Base-by-base conservation (phyloP, 1,140 invertebrate genomes). In the Lucilia sericata region DNA sequence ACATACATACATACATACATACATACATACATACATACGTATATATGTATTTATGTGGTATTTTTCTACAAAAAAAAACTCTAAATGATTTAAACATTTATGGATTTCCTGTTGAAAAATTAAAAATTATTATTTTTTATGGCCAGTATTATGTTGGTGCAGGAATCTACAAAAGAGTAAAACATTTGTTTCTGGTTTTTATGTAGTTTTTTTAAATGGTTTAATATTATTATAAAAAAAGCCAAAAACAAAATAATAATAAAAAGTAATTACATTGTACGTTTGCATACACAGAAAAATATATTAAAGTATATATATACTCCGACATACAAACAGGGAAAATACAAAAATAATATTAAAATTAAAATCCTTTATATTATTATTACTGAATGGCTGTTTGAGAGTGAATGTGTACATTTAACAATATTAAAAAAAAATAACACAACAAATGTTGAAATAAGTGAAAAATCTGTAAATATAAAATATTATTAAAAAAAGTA, bases 21-120 rank as follows among this genome's bases (percentile, higher is more conserved):
- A n/a, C n/a, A n/a, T n/a, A n/a, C n/a, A n/a, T n/a, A n/a, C n/a
- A n/a, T n/a, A n/a, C 55, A n/a, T n/a, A 60, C 14, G 14, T 17
- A 60, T n/a, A n/a, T 5, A n/a, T n/a, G 17, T 60, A 60, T 60
- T 60, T 60, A 60, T n/a, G n/a, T n/a, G 42, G 55, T n/a, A 60
- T 7, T n/a, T 7, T 17, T n/a, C 17, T n/a, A 60, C 1, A 60
- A 17, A 60, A 70, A 70, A 70, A 70, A 21, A 7, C 65, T 70
- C 65, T 70, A 70, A 70, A 70, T 70, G 65, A 21, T 70, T 70
- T 70, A 70, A 70, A 25, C 65, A 70, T 70, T 70, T 70, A 70
- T 70, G 65, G 65, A 70, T 70, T 70, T 70, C 65, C 65, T 70
- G 65, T 25, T 70, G 65, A 70, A 70, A 60, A 60, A 70, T 70